Conservation (phyloP, 1,140 invertebrate species). For the Danaus melanippus region DNA sequence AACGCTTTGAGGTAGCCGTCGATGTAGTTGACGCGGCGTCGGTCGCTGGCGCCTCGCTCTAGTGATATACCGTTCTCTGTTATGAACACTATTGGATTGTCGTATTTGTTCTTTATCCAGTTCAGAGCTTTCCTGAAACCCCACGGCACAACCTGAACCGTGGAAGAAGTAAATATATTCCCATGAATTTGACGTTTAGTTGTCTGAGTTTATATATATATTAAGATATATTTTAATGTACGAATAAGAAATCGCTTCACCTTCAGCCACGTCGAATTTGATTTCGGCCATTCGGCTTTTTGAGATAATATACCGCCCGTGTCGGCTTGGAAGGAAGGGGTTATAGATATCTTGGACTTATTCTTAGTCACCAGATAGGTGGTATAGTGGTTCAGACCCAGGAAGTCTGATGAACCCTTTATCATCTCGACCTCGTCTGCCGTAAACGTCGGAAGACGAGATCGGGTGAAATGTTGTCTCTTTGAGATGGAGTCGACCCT, state of each 20-base stretch:
- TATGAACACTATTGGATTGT: slow-evolving; percentile 76
- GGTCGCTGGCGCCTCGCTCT: slow-evolving; percentile 58
- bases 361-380: slow-evolving; percentile 39
- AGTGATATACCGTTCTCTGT: slow-evolving; percentile 80
- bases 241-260: slow-evolving; percentile 30
- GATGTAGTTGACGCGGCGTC: slow-evolving; percentile 49
- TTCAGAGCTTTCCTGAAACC: slow-evolving; percentile 78
- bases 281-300: slow-evolving; percentile 59
- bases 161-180: neutral
- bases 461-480: slow-evolving; percentile 65
- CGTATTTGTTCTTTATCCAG: slow-evolving; percentile 76
- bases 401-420: slow-evolving; percentile 71
- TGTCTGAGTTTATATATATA: neutral
- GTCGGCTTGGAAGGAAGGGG: slow-evolving; percentile 52
- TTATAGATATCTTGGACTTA: slow-evolving; percentile 21
- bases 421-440: slow-evolving; percentile 60
- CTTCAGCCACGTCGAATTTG: slow-evolving; percentile 65
- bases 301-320: slow-evolving; percentile 37
- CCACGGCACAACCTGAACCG: slow-evolving; percentile 74
- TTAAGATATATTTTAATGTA: neutral
- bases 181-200: neutral
- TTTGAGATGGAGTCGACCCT: slow-evolving; percentile 71
- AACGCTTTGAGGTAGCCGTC: slow-evolving; percentile 77
- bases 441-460: slow-evolving; percentile 71
- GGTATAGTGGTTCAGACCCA: slow-evolving; percentile 76